Evolutionary conservation across 2,797 vertebrate genomes (phyloP), one percentile per base, ranked within the genome.

Genomic region (Natrix natrix): DNA sequence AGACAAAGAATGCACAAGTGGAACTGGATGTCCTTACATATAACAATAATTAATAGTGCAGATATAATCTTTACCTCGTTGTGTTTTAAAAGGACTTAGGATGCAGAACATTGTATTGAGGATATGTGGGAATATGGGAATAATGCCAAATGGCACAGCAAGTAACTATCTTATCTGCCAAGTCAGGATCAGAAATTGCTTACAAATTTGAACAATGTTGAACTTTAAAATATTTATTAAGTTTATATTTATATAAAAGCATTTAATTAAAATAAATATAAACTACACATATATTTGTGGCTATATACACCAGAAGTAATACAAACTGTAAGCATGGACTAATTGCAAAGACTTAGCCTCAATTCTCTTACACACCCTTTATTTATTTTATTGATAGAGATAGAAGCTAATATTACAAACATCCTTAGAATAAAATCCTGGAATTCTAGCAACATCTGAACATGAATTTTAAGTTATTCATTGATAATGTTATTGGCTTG

Each of bases 401-500:
- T 26, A 26, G 10, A 57, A 43, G 86, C 13, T 16, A n/a, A 43
- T 11, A 28, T 86, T 57, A 4, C 55, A 60, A 52, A 59, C 26
- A 13, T 60, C 3, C n/a, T 56, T 37, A 54, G 28, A 60, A 60
- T 61, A 86, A 22, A 43, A 56, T 59, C 55, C 52, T 91, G 17
- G 37, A 66, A 43, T n/a, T 28, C 22, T 48, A 43, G 37, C 37
- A 60, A 13, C 16, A 43, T 26, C 55, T 28, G 48, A 12, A 28
- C 13, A 86, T 14, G 0, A 61, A 89, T 59, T 91, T 57, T 5
- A 66, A 54, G 48, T 96, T 93, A 52, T 94, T 20, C 37, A 56
- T 93, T 93, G 91, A 60, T 89, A 28, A 56, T 63, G 20, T 52
- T 48, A 17, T 93, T 4, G 91, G 28, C 66, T 55, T 90, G 74